Conservation (phyloP, 2,797 vertebrate species). For the Pteronotus mesoamericanus region DNA sequence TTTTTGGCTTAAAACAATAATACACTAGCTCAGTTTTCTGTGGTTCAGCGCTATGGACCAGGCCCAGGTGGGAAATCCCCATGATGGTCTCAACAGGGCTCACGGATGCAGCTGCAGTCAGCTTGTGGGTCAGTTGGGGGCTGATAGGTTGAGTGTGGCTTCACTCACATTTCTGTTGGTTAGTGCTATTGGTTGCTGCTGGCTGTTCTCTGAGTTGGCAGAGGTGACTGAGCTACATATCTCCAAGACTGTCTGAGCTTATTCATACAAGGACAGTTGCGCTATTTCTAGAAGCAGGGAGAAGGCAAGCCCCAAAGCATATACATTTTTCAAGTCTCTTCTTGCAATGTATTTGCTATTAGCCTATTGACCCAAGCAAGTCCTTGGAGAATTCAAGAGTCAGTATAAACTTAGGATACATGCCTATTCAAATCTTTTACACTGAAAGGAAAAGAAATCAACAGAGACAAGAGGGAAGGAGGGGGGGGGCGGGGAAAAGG, state of each 20-base stretch:
- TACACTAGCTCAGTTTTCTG: background rate
- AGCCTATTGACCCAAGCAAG: background rate
- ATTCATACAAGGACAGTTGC: background rate
- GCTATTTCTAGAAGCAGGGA: background rate
- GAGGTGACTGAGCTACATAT: too few species aligned
- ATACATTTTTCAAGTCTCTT: background rate
- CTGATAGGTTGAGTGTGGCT: background rate
- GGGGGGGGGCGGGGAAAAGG: too few species aligned
- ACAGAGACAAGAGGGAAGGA: too few species aligned
- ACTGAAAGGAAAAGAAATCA: too few species aligned
- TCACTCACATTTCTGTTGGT: background rate
- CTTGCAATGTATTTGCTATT: background rate
- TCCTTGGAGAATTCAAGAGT: background rate
- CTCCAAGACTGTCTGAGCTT: background rate
- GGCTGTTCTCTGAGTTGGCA: background rate
- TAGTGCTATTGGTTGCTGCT: background rate
- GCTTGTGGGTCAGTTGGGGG: background rate
- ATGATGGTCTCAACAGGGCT: background rate
- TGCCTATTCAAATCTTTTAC: background rate
- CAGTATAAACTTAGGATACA: background rate
- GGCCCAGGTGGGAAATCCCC: background rate
- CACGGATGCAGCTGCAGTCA: background rate
- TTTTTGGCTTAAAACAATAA: background rate
- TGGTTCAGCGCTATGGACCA: background rate
- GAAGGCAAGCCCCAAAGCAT: background rate